Evolutionary conservation across 2,113 vertebrate species (phyloP).

Genomic region (Eidolon helvum): DNA sequence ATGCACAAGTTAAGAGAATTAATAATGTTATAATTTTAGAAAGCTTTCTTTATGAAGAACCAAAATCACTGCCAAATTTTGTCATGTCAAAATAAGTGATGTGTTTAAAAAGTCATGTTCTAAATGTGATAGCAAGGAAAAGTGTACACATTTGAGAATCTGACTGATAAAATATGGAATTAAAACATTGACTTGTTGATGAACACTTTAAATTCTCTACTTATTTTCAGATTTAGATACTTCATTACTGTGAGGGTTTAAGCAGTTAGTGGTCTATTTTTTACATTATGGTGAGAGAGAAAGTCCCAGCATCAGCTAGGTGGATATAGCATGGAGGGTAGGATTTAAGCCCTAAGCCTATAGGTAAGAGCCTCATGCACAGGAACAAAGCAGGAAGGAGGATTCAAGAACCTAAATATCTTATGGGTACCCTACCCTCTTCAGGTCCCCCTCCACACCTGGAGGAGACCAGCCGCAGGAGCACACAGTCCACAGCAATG

Average conservation of each 20-base stretch:
- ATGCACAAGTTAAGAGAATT: background rate
- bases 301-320: rapidly evolving
- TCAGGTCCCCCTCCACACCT: rapidly evolving
- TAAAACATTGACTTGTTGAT: background rate
- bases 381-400: background rate
- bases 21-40: conserved; percentile 16
- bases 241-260: background rate
- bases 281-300: background rate
- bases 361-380: background rate
- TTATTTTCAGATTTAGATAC: background rate
- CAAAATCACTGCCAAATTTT: conserved; percentile 20
- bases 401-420: background rate
- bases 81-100: conserved; percentile 16
- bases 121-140: background rate
- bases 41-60: background rate
- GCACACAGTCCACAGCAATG: background rate
- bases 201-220: background rate
- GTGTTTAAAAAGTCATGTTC: background rate
- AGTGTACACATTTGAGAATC: background rate
- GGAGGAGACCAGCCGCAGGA: background rate
- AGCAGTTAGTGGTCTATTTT: background rate
- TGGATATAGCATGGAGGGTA: background rate
- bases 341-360: background rate
- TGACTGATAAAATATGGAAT: background rate
- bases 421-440: rapidly evolving